Conservation (phyloP, 2,113 vertebrate species). For the Ancistrus triradiatus region DNA sequence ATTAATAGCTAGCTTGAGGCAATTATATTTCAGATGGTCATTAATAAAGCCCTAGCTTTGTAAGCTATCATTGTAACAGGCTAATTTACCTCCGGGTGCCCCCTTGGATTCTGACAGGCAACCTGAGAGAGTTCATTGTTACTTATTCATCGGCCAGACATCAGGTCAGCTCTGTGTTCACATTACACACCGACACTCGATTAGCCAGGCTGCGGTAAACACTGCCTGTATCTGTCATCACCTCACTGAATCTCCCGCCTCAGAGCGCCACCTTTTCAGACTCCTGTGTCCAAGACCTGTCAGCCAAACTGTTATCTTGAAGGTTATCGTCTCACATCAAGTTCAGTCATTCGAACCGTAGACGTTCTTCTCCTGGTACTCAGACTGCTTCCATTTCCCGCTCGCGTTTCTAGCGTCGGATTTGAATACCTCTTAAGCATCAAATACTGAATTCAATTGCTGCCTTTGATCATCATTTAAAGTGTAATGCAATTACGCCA, state of each 20-base stretch:
- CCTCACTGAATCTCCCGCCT: not conserved
- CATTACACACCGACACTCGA: constrained; percentile 32
- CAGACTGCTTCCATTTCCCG: no score
- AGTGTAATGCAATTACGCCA: not conserved
- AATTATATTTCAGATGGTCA: no score
- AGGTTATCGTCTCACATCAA: no score
- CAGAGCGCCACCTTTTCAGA: constrained; percentile 2
- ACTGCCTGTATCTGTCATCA: constrained; percentile 11
- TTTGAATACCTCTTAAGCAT: no score
- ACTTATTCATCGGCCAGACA: constrained; percentile 48
- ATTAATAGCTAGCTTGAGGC: no score
- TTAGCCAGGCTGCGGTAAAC: constrained; percentile 28
- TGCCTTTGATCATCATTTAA: not conserved
- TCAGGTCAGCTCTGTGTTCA: constrained; percentile 41
- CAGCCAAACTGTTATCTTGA: not conserved
- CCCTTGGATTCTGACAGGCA: constrained; percentile 16
- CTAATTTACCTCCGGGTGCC: not conserved
- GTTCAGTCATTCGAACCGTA: no score
- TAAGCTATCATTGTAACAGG: not conserved
- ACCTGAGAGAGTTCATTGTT: constrained; percentile 39
- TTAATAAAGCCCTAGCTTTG: no score
- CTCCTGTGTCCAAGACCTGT: no score
- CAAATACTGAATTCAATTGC: no score
- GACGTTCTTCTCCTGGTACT: no score
- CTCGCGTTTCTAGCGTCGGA: no score